Percentiles rank a stretch among this genome's conserved stretches.
Evolutionary conservation across 2,888 invertebrate species (phyloP).

Genomic region (Onchidella celtica): DNA sequence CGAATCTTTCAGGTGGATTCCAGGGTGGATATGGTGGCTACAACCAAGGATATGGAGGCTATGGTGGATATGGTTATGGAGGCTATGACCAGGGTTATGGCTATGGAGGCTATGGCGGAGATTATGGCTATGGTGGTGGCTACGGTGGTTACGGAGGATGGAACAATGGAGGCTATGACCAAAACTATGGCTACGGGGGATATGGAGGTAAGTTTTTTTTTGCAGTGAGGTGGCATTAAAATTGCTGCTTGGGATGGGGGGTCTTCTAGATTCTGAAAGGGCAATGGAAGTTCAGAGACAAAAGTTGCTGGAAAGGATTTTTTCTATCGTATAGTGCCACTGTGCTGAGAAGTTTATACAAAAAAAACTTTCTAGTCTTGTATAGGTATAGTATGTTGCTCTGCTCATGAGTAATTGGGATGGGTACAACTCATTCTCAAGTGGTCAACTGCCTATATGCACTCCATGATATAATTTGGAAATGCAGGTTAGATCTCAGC

Average conservation of each 20-base stretch:
- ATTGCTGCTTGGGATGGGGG: not conserved
- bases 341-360: too few species aligned
- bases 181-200: conserved; percentile 42
- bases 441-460: too few species aligned
- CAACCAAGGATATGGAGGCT: conserved; percentile 67
- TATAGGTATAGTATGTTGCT: too few species aligned
- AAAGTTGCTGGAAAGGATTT: too few species aligned
- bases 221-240: too few species aligned
- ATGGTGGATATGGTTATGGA: conserved; percentile 65
- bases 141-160: conserved; percentile 40
- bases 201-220: conserved; percentile 43
- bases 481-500: too few species aligned
- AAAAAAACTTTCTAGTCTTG: too few species aligned
- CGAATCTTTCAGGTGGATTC: conserved; percentile 81
- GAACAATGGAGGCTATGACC: conserved; percentile 44
- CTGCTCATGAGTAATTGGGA: too few species aligned
- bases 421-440: too few species aligned
- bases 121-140: conserved; percentile 37
- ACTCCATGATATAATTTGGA: too few species aligned
- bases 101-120: conserved; percentile 56
- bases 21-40: conserved; percentile 82
- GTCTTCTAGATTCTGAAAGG: not conserved
- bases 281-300: too few species aligned
- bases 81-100: conserved; percentile 61
- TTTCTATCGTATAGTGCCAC: too few species aligned